Conservation (phyloP, 2,797 vertebrate species). For the Siniperca obscura region DNA sequence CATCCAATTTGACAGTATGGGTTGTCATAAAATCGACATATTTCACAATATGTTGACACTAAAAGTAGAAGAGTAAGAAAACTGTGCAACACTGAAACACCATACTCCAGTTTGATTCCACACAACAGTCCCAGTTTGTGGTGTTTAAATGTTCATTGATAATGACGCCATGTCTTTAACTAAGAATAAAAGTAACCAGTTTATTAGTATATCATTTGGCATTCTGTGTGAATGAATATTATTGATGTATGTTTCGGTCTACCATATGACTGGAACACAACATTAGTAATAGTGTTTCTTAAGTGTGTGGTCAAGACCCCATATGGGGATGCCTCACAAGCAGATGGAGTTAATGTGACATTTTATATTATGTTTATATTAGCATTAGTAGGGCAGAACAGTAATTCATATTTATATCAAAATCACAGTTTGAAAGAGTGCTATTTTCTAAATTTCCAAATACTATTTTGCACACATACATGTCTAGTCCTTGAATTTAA, state of each 20-base stretch:
- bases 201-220: neutral
- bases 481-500: neutral
- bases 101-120: neutral
- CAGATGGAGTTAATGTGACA: neutral
- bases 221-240: neutral
- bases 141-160: neutral
- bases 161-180: neutral
- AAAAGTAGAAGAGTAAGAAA: neutral
- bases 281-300: neutral
- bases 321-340: neutral
- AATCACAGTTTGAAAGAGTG: no score
- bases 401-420: neutral
- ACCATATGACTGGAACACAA: neutral
- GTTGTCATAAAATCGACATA: neutral
- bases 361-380: neutral
- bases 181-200: neutral
- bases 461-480: neutral
- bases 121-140: neutral
- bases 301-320: neutral
- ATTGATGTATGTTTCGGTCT: neutral
- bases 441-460: no score
- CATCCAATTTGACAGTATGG: neutral
- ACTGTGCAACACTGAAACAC: neutral
- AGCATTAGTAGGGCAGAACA: neutral
- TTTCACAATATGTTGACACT: neutral